Evolutionary conservation across 2,797 vertebrate species (phyloP).

Genomic region (Monodelphis domestica): DNA sequence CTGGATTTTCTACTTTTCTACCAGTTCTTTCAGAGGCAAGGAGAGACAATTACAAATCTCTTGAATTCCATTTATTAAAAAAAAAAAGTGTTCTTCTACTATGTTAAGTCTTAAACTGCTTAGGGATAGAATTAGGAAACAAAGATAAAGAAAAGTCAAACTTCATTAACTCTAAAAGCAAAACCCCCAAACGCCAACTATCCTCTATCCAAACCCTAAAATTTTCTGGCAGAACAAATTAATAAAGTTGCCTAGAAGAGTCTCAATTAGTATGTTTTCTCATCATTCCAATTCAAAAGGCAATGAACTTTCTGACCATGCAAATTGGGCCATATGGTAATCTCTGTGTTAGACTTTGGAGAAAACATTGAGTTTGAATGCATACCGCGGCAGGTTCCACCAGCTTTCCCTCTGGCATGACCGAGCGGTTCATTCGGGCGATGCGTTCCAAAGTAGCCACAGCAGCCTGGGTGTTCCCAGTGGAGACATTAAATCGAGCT

Average conservation of each 20-base stretch:
- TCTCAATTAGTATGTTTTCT: not conserved
- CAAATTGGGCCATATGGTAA: not conserved
- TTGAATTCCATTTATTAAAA: not conserved
- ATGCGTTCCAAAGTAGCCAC: constrained; percentile 88
- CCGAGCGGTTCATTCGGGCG: constrained; percentile 87
- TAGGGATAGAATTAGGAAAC: not conserved
- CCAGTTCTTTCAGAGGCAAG: not conserved
- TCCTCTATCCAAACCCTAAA: not conserved
- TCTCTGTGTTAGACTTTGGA: not conserved
- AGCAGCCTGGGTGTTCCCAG: constrained; percentile 87
- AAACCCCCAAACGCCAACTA: not conserved
- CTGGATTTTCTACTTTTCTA: not conserved
- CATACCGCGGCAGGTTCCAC: constrained; percentile 87
- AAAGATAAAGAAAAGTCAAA: not conserved
- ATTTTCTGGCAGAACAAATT: not conserved
- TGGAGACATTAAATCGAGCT: constrained; percentile 91
- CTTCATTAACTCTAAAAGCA: not conserved
- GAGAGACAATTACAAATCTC: not conserved
- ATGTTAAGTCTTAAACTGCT: not conserved
- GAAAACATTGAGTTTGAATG: not conserved
- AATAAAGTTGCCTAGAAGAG: not conserved
- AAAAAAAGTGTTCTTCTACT: not conserved
- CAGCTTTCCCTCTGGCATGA: constrained; percentile 89
- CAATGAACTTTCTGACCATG: not conserved
- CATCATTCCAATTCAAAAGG: not conserved